Base-by-base conservation (phyloP, 2,113 vertebrate genomes). In the Scomber scombrus region DNA sequence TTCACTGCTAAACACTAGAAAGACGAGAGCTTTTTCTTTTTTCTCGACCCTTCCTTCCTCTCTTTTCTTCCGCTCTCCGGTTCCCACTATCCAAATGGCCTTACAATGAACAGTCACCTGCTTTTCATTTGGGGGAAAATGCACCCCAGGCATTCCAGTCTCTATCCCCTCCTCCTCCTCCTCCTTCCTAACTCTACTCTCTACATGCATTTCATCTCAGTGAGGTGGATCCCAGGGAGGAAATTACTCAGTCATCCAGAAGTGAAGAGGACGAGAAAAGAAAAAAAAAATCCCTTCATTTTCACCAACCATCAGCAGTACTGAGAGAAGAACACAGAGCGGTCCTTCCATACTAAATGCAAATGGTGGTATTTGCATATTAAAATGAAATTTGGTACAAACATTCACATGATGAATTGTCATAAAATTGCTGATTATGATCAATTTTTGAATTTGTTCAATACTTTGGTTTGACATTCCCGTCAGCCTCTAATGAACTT, bases 71-170 rank as follows among this genome's bases (percentile, higher is more conserved):
- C 67, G n/a, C 82, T 89, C 91, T 82, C 75, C 14, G 11, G 78
- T 88, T 89, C 88, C 90, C 84, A 85, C 81, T 81, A 71, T 68
- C 82, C 83, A 64, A 89, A 71, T 49, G 70, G 64, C 72, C 84
- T 68, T 45, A 85, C 90, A 91, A 84, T 88, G 85, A 91, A 90
- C 78, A 85, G 92, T 95, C 94, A 94, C 93, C 94, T 95, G 95
- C 92, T 95, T 95, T 93, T 93, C 91, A 95, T 95, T 95, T 94
- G 69, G 78, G 76, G 86, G 71, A 68, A 89, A 93, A 91, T 90
- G 86, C 80, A 92, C 92, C 87, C 89, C 84, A 90, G 91, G 92
- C 92, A 92, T 94, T 94, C 88, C 88, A 87, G 77, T 62, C 76
- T 84, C 66, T 75, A 70, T 18, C 65, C 76, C 75, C 72, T 55